Evolutionary conservation across 2,113 vertebrate genomes (phyloP).

Genomic region (Prinia subflava): DNA sequence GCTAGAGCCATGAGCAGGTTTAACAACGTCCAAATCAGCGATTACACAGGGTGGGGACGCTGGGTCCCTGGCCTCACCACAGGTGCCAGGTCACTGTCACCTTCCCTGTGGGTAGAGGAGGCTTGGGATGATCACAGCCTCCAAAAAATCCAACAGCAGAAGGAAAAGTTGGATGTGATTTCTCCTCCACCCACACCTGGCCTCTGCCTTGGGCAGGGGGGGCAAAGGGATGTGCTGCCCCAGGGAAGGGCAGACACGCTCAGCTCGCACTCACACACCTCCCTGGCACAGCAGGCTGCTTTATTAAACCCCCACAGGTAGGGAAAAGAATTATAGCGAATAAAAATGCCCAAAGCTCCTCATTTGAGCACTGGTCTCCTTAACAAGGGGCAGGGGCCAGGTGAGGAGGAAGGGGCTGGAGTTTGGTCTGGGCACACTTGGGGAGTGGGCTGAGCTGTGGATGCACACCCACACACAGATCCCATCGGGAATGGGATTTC

Average conservation of each 20-base stretch:
- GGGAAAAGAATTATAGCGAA: background rate
- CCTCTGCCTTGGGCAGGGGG: accelerated
- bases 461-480: background rate
- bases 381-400: background rate
- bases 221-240: background rate
- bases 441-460: accelerated
- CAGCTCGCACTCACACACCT: background rate
- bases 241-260: accelerated
- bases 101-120: accelerated
- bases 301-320: background rate
- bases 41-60: accelerated
- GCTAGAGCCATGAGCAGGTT: accelerated
- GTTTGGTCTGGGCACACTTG: too few relatives aligned
- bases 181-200: accelerated
- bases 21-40: background rate
- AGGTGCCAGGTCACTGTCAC: background rate
- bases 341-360: background rate
- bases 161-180: background rate
- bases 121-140: accelerated
- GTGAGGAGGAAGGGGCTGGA: background rate
- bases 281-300: accelerated
- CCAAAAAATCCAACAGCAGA: background rate
- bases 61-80: accelerated
- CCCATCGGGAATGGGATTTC: accelerated
- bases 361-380: accelerated